Evolutionary conservation across 2,888 invertebrate genomes (phyloP).

Genomic region (Metalampra italica): DNA sequence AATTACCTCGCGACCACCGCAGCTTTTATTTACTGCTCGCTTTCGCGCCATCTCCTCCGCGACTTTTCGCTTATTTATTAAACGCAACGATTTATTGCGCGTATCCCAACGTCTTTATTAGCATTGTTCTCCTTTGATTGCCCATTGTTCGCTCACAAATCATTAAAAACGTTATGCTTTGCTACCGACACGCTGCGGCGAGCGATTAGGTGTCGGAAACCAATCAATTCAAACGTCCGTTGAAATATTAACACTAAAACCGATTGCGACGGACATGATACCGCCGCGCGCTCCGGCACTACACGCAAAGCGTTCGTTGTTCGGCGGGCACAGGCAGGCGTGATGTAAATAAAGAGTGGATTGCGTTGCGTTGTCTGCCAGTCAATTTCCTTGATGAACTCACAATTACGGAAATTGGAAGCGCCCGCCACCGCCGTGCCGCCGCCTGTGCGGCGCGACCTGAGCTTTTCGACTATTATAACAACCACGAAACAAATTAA

Average conservation of each 20-base stretch:
- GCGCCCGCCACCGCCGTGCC: constrained; percentile 30
- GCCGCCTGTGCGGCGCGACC: constrained; percentile 21
- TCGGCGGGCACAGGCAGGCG: constrained; percentile 23
- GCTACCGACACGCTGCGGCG: constrained; percentile 8
- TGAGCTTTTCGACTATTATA: constrained; percentile 16
- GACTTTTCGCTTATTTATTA: constrained; percentile 48
- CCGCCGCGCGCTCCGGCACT: constrained; percentile 24
- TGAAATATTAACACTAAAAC: constrained; percentile 31
- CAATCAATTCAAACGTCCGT: constrained; percentile 22
- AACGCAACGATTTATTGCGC: constrained; percentile 47
- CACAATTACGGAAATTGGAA: constrained; percentile 73
- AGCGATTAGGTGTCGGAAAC: constrained; percentile 7
- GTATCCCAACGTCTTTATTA: constrained; percentile 38
- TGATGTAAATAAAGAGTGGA: constrained; percentile 52
- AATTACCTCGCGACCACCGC: constrained; percentile 63
- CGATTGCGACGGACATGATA: constrained; percentile 29
- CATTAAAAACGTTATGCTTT: constrained; percentile 29
- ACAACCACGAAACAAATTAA: constrained; percentile 24
- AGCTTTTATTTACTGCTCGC: constrained; percentile 59
- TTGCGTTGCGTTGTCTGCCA: constrained; percentile 56
- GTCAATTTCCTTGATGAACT: constrained; percentile 74
- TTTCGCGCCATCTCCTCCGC: constrained; percentile 38
- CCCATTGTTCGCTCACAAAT: constrained; percentile 37
- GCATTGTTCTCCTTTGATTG: constrained; percentile 43
- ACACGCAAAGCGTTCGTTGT: constrained; percentile 39